A percentile compares a stretch with the other conserved stretches of the same genome.
Conservation (phyloP, 2,888 invertebrate genomes). For the Ophion slaviceki region DNA sequence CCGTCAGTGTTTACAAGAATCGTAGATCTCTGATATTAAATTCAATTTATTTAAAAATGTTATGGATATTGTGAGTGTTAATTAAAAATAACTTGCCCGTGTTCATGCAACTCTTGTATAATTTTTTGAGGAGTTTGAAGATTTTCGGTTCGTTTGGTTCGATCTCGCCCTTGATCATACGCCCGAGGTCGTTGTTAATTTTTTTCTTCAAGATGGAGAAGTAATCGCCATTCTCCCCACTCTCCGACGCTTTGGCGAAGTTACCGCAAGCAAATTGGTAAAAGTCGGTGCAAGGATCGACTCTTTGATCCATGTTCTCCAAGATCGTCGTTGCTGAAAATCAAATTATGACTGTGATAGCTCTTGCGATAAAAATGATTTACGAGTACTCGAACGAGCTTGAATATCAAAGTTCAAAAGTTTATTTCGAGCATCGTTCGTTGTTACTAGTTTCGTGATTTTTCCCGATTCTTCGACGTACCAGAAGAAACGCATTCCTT, state of each 20-base stretch:
- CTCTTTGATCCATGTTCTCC: slow-evolving; percentile 87
- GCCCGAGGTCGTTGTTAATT: slow-evolving; percentile 88
- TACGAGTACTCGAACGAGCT: background rate
- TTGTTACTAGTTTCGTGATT: background rate
- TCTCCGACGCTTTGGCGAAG: slow-evolving; percentile 89
- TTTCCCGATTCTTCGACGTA: background rate
- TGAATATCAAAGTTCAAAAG: background rate
- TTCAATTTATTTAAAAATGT: too few species aligned
- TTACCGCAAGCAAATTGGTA: slow-evolving; percentile 83
- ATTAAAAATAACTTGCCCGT: slow-evolving; percentile 87
- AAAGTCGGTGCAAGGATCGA: slow-evolving; percentile 91
- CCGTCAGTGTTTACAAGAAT: too few species aligned
- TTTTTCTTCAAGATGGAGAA: slow-evolving; percentile 89
- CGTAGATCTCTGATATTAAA: too few species aligned
- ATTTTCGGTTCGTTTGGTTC: slow-evolving; percentile 87
- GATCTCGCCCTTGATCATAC: slow-evolving; percentile 87
- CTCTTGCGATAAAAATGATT: background rate
- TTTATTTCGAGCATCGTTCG: background rate
- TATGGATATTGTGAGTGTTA: background rate
- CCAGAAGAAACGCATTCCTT: background rate
- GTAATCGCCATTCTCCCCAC: slow-evolving; percentile 89
- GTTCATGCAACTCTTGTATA: slow-evolving; percentile 95
- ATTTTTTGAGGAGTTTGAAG: slow-evolving; percentile 91
- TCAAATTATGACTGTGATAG: background rate
- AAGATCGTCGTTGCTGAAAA: slow-evolving; percentile 87